Base-by-base conservation (phyloP, 2,888 invertebrate species). In the Mythimna pallens region DNA sequence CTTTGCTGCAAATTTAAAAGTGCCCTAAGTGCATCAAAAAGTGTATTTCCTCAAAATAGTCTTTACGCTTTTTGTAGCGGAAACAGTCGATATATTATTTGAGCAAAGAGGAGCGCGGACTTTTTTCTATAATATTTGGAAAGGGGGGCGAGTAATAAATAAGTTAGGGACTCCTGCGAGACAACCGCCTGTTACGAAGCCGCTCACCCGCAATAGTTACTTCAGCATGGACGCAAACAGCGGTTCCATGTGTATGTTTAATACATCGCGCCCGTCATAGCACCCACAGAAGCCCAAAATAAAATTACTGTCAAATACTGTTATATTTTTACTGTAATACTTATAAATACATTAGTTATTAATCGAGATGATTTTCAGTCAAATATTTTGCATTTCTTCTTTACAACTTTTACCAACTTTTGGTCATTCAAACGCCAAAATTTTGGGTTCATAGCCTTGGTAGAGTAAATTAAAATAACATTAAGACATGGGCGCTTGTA, bases 391-490 rank as follows among this genome's bases (percentile, higher is more conserved):
- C 75, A 52, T 30, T 55, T 9, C 1, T 40, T 25, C 43, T 30
- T 43, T 36, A 25, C 43, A 52, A 52, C 1, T n/a, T 58, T n/a
- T 17, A 47, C 8, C 47, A 50, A 0, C 1, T 59, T 12, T 71
- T 64, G 50, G 70, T 81, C 61, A 80, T 68, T 70, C 65, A 69
- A 69, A 66, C 67, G 66, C 36, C 20, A 61, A 59, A 69, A 64
- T 65, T 67, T 70, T 70, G 40, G 50, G 10, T 72, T 81, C 86
- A 81, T 84, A 86, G 86, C 84, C 82, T 64, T 76, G 20, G 6
- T 70, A 68, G 54, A 73, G 43, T 59, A 54, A 58, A 76, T 50
- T 57, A 65, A 82, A 70, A 63, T 68, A 58, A 68, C 20, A 22
- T 63, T 40, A 63, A 54, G 22, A 67, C 10, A 20, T 22, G 67